Evolutionary conservation across 1,140 invertebrate species (phyloP).

Genomic region (Trichonephila clavipes): DNA sequence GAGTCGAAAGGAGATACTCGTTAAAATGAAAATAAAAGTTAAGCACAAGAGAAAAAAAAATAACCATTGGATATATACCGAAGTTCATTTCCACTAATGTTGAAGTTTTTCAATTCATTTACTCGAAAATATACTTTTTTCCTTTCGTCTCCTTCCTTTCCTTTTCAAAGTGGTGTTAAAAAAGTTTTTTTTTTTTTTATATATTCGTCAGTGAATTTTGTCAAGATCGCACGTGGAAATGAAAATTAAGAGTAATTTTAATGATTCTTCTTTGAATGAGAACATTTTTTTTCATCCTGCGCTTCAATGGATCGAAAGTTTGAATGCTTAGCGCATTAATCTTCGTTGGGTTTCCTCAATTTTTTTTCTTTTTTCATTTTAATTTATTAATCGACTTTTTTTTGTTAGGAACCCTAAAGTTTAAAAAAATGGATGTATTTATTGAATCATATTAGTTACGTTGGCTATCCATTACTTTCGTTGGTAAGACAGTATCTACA

Average conservation of each 20-base stretch:
- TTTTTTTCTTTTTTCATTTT: background rate
- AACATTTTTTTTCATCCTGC: background rate
- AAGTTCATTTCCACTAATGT: background rate
- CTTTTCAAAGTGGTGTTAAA: background rate
- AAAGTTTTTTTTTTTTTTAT: background rate
- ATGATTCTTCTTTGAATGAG: background rate
- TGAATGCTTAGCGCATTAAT: background rate
- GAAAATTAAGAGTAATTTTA: conserved; percentile 23
- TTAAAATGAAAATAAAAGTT: background rate
- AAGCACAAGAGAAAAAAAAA: background rate
- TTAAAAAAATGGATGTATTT: too few relatives aligned
- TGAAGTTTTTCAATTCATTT: conserved; percentile 18
- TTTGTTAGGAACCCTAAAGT: too few relatives aligned
- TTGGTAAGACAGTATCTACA: too few relatives aligned
- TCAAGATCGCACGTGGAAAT: conserved; percentile 21
- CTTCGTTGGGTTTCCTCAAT: background rate
- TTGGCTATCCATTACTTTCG: too few relatives aligned
- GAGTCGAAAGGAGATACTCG: background rate
- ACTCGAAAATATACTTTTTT: background rate
- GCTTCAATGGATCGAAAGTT: conserved; percentile 1
- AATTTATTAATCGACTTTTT: too few relatives aligned
- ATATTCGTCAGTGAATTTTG: background rate
- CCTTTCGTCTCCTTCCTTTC: background rate
- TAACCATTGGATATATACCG: background rate
- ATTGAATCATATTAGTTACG: too few relatives aligned